A percentile compares a stretch with the other conserved stretches of the same genome.
These are phyloP conservation scores for Streptopelia turtur DNA, from an alignment of 2,797 vertebrate genomes.

Conservation along the genomic window DNA sequence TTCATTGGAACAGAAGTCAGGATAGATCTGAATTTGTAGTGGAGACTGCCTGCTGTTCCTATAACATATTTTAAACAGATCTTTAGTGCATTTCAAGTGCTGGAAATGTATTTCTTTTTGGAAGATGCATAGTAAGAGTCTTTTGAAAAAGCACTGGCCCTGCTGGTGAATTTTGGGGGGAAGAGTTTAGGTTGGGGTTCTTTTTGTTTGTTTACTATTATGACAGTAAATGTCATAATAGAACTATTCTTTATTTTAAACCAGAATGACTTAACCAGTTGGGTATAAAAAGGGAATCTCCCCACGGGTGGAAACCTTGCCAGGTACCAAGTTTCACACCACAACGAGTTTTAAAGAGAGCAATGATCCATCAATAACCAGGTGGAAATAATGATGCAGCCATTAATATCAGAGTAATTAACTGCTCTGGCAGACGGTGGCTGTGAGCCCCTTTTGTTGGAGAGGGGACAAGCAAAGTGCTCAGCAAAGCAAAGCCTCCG, in stretches of 20 bases:
- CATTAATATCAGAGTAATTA: neutral
- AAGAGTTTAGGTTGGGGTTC: fast-evolving
- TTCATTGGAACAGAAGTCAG: neutral
- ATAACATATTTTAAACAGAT: neutral
- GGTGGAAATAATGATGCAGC: neutral
- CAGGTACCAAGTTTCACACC: neutral
- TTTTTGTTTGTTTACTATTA: neutral
- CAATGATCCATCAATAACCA: neutral
- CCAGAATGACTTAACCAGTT: neutral
- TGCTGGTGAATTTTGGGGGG: neutral
- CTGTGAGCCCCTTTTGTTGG: neutral
- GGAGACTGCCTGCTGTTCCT: neutral
- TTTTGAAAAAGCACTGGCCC: neutral
- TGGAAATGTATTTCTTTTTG: neutral
- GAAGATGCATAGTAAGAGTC: neutral
- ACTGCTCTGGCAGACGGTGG: neutral
- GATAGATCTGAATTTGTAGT: neutral
- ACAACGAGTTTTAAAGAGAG: neutral
- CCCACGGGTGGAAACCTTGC: neutral
- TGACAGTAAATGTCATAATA: neutral
- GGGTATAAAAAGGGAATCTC: neutral
- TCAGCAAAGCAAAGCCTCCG: neutral
- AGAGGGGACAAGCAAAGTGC: neutral
- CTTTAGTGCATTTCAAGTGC: neutral
- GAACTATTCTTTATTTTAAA: neutral